These are phyloP conservation scores for Stenolophus ochropezus DNA, from an alignment of 2,888 invertebrate species.

Conservation along the genomic window DNA sequence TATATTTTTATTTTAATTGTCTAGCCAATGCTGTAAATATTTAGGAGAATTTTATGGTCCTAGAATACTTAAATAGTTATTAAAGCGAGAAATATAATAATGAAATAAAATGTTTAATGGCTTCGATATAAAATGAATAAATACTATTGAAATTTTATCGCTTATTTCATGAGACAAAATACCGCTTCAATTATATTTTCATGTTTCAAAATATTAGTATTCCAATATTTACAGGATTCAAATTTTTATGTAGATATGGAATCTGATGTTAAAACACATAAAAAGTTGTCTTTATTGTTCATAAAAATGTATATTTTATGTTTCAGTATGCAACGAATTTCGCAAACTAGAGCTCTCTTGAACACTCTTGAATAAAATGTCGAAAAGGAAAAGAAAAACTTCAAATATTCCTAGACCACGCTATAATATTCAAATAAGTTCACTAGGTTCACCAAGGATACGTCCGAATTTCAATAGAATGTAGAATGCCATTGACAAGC, in stretches of 20 bases:
- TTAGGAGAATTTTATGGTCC: too few relatives aligned
- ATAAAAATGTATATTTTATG: conserved; percentile 8
- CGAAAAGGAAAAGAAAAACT: neutral
- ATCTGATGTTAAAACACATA: neutral
- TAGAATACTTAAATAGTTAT: too few relatives aligned
- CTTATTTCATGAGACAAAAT: too few relatives aligned
- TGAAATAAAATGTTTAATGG: too few relatives aligned
- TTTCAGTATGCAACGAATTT: neutral
- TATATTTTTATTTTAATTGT: too few relatives aligned
- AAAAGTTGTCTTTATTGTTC: neutral
- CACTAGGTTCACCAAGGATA: neutral
- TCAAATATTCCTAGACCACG: conserved; percentile 19
- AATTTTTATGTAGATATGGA: neutral
- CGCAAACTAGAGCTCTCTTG: neutral
- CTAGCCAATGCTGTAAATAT: too few relatives aligned
- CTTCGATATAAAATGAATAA: too few relatives aligned
- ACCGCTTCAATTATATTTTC: neutral
- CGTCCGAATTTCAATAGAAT: conserved; percentile 23
- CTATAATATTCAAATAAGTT: conserved; percentile 30
- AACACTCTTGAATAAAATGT: neutral
- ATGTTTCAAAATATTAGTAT: neutral
- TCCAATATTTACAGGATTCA: neutral
- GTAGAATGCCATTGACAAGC: neutral
- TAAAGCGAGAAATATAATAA: too few relatives aligned
- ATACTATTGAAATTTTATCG: too few relatives aligned